Percentiles rank a stretch among this genome's conserved stretches.
Conservation (phyloP, 2,888 invertebrate genomes). For the Tillus elongatus region DNA sequence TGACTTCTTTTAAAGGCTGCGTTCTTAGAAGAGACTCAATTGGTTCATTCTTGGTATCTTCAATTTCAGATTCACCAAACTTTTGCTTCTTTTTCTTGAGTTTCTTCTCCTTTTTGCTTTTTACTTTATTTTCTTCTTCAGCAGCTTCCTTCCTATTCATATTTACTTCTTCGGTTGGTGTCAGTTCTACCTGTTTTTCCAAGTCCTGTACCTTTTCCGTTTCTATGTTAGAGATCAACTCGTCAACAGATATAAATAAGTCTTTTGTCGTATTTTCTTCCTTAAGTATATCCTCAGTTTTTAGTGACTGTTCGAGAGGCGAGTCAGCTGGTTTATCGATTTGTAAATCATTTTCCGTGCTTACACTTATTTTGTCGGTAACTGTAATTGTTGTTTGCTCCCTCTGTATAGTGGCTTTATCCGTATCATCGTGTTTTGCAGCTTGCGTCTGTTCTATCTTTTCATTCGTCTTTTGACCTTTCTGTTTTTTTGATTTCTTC, state of each 20-base stretch:
- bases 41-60: background rate
- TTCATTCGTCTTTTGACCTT: slow-evolving; percentile 10
- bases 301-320: too few relatives aligned
- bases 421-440: too few relatives aligned
- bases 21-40: background rate
- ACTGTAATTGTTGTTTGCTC: too few relatives aligned
- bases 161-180: slow-evolving; percentile 15
- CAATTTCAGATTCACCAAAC: slow-evolving; percentile 7
- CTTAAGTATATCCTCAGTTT: too few relatives aligned
- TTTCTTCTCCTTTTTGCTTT: slow-evolving; percentile 12
- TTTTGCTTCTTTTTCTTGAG: background rate
- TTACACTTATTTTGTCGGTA: background rate
- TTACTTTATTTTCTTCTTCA: slow-evolving; percentile 15
- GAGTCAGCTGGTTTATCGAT: too few relatives aligned
- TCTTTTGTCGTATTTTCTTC: too few relatives aligned
- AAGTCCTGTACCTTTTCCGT: too few relatives aligned
- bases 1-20: background rate
- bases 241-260: too few relatives aligned
- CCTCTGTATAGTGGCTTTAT: slow-evolving; percentile 5
- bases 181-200: slow-evolving; percentile 17
- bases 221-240: too few relatives aligned
- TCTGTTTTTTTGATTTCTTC: slow-evolving; percentile 22
- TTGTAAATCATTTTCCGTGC: too few relatives aligned
- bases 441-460: too few relatives aligned
- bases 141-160: slow-evolving; percentile 9